Conservation (phyloP, 2,888 invertebrate species). For the Pseudoips prasinana region DNA sequence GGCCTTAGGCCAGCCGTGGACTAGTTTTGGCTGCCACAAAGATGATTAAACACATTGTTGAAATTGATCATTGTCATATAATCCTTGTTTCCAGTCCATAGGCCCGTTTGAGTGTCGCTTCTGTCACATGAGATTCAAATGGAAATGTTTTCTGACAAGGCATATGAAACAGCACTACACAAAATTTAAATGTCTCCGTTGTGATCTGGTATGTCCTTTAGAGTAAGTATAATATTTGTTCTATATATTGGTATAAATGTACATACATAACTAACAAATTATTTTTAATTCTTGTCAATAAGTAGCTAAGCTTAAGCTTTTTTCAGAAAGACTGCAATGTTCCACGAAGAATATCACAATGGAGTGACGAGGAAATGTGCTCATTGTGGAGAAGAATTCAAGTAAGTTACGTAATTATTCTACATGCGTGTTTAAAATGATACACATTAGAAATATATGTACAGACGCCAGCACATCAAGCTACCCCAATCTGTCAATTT, state of each 20-base stretch:
- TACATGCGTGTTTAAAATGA: too few species aligned
- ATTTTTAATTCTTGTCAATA: too few species aligned
- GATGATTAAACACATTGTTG: too few species aligned
- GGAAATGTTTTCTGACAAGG: slow-evolving; percentile 46
- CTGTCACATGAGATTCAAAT: slow-evolving; percentile 54
- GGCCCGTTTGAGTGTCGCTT: slow-evolving; percentile 52
- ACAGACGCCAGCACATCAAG: too few species aligned
- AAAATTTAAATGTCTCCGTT: slow-evolving; percentile 43
- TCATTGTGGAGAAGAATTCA: slow-evolving; percentile 57
- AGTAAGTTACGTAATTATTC: too few species aligned
- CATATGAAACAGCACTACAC: slow-evolving; percentile 55
- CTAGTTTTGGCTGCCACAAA: too few species aligned
- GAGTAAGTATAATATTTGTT: slow-evolving; percentile 29
- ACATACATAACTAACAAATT: too few species aligned
- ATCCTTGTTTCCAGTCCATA: slow-evolving; percentile 31
- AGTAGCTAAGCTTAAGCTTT: not conserved
- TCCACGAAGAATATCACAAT: slow-evolving; percentile 54
- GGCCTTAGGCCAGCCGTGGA: too few species aligned
- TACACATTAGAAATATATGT: too few species aligned
- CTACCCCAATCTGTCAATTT: too few species aligned
- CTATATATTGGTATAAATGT: not conserved
- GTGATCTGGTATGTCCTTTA: slow-evolving; percentile 41
- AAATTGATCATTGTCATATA: too few species aligned
- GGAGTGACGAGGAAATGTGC: slow-evolving; percentile 46
- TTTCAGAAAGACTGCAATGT: slow-evolving; percentile 19